Conservation (phyloP, 2,113 vertebrate genomes). For the Silurus glanis region DNA sequence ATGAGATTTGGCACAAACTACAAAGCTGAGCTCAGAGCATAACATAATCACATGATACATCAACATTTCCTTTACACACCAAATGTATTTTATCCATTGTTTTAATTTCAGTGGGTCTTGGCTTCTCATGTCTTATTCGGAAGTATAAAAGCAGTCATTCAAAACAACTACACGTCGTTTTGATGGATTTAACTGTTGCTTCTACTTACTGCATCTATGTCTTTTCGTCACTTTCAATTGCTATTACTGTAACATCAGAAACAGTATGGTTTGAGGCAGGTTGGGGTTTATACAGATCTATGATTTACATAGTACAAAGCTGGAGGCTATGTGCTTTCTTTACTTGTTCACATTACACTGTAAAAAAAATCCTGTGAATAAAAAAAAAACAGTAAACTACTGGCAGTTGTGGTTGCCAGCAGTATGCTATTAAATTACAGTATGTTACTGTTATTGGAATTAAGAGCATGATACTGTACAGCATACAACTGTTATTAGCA, state of each 20-base stretch:
- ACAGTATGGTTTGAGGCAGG: not conserved
- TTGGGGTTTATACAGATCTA: not conserved
- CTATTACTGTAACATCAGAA: not conserved
- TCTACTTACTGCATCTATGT: not conserved
- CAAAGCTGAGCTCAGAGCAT: slow-evolving; percentile 3
- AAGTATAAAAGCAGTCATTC: not conserved
- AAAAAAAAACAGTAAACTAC: not conserved
- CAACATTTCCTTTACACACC: slow-evolving; percentile 10
- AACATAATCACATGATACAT: slow-evolving; percentile 31
- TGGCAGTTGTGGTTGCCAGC: not conserved
- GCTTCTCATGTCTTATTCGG: not conserved
- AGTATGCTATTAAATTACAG: not conserved
- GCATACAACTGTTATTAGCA: not conserved
- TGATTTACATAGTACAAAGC: not conserved
- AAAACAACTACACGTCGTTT: not conserved
- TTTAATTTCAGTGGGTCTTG: not conserved
- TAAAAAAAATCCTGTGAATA: not conserved
- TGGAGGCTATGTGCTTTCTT: not conserved
- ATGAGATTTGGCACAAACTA: slow-evolving; percentile 37
- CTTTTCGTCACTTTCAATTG: not conserved
- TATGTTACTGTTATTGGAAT: not conserved
- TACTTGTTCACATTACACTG: not conserved
- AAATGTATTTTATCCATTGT: not conserved
- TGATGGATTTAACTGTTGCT: not conserved
- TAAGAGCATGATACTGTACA: not conserved